Evolutionary conservation across 2,113 vertebrate species (phyloP).

Genomic region (Calonectris borealis): DNA sequence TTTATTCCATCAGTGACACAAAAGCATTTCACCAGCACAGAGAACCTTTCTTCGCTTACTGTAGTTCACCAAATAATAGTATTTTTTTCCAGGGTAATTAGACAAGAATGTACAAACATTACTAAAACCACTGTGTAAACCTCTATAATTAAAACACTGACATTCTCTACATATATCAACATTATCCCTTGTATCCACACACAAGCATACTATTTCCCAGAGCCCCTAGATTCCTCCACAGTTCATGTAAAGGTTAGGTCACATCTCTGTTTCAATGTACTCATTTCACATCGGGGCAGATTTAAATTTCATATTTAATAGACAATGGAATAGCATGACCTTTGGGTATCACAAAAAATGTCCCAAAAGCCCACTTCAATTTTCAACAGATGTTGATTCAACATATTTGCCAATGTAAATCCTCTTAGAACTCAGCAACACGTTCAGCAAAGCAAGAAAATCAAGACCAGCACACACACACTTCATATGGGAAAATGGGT

Average conservation of each 20-base stretch:
- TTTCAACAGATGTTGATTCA: slow-evolving; percentile 37
- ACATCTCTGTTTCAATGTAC: not conserved
- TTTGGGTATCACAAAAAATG: not conserved
- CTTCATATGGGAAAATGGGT: not conserved
- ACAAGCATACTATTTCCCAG: not conserved
- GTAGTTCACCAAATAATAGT: not conserved
- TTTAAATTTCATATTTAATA: slow-evolving; percentile 15
- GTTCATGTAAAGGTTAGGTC: slow-evolving; percentile 56
- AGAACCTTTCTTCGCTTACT: not conserved
- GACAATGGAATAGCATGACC: slow-evolving; percentile 17
- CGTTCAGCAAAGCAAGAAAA: not conserved
- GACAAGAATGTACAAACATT: slow-evolving; percentile 2
- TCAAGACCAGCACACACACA: not conserved
- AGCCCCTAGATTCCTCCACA: slow-evolving; percentile 25
- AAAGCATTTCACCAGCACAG: not conserved
- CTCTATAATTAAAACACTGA: slow-evolving; percentile 7
- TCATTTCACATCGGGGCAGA: slow-evolving; percentile 2
- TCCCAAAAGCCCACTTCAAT: slow-evolving; percentile 45
- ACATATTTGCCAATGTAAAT: slow-evolving; percentile 30
- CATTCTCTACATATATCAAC: not conserved
- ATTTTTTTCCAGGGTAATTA: not conserved
- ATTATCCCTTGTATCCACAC: not conserved
- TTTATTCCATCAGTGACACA: not conserved
- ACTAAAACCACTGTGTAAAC: not conserved
- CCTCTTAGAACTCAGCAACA: not conserved